Evolutionary conservation across 2,113 vertebrate genomes (phyloP).

Genomic region (Rousettus leschenaultii): DNA sequence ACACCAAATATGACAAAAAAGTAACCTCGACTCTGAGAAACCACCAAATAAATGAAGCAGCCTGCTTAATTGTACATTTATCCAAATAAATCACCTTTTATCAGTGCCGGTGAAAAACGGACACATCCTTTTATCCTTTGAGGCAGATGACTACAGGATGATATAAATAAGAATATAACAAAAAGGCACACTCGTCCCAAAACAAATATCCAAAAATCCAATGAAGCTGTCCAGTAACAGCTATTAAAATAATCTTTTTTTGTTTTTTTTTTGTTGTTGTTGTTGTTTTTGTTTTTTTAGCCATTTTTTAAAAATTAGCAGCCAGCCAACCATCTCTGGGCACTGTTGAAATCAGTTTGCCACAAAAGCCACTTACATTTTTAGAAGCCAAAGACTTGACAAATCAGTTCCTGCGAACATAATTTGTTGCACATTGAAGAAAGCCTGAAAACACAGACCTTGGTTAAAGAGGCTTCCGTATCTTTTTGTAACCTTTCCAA

Average conservation of each 20-base stretch:
- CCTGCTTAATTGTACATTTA: not conserved
- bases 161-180: constrained; percentile 47
- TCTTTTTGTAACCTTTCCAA: constrained; percentile 72
- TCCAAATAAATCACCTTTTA: constrained; percentile 59
- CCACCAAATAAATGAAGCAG: not conserved
- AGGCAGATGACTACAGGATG: constrained; percentile 30
- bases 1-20: constrained; percentile 28
- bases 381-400: constrained; percentile 59
- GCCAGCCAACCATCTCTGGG: constrained; percentile 46
- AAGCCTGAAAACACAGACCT: constrained; percentile 58
- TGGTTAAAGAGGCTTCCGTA: constrained; percentile 66
- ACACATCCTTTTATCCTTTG: constrained; percentile 33
- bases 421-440: constrained; percentile 39
- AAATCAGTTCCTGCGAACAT: constrained; percentile 50
- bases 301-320: constrained; percentile 43
- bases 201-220: constrained; percentile 47
- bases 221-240: constrained; percentile 25
- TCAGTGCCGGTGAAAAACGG: not conserved
- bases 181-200: constrained; percentile 14
- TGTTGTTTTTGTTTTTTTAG: no score
- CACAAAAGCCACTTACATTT: constrained; percentile 61
- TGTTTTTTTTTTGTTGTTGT: constrained; percentile 36
- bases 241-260: constrained; percentile 40
- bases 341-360: not conserved
- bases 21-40: constrained; percentile 31